Conservation (phyloP, 1,140 invertebrate genomes). For the Caenorhabditis inopinata region DNA sequence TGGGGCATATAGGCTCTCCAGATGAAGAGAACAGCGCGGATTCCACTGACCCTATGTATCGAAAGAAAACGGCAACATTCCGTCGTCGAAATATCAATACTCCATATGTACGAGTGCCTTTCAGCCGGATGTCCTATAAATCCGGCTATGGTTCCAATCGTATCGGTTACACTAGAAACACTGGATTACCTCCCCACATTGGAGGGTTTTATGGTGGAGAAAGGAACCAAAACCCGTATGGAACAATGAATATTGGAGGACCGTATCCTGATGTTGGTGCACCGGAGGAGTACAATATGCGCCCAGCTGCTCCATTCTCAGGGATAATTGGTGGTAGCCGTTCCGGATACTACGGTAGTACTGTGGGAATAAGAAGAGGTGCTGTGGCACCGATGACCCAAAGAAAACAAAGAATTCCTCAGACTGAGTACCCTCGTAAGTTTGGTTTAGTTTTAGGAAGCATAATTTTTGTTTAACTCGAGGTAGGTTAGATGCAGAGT, state of each 20-base stretch:
- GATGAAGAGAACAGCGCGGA: neutral
- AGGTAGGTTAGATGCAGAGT: too few relatives aligned
- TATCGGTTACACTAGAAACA: neutral
- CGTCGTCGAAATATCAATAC: conserved; percentile 1
- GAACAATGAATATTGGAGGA: neutral
- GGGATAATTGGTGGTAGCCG: neutral
- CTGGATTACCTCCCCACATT: neutral
- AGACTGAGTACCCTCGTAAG: neutral
- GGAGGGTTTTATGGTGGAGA: neutral
- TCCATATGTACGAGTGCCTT: neutral
- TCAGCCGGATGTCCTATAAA: conserved; percentile 34
- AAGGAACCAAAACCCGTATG: conserved; percentile 1
- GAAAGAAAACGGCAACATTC: neutral
- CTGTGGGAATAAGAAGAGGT: neutral
- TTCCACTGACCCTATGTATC: neutral
- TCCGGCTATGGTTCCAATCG: conserved; percentile 31
- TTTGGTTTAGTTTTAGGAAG: neutral
- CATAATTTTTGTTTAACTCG: neutral
- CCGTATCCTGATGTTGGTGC: neutral
- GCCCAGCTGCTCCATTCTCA: neutral
- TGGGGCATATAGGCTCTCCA: neutral
- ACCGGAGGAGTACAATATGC: conserved; percentile 1
- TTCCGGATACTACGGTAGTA: conserved; percentile 27
- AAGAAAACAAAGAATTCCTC: neutral
- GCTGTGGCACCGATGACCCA: neutral